These are phyloP conservation scores for Leptodirus hochenwartii DNA, from an alignment of 2,888 invertebrate genomes.

Conservation along the genomic window DNA sequence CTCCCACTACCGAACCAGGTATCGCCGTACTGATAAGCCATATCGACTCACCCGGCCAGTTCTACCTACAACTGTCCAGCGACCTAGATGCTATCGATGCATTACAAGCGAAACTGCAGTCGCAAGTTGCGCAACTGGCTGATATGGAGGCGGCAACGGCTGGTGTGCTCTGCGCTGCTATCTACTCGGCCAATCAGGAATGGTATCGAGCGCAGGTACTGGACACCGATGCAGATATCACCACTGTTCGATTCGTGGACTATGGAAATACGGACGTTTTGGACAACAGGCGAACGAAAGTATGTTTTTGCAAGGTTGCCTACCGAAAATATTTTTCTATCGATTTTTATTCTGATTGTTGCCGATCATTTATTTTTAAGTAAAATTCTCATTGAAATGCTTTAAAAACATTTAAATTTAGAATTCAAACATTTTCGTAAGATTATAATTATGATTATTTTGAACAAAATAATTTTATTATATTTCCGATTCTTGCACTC, in stretches of 20 bases:
- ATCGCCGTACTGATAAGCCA: conserved; percentile 48
- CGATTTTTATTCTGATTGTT: no score
- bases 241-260: conserved; percentile 59
- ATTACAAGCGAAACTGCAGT: conserved; percentile 8
- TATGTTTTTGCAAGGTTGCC: no score
- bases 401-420: no score
- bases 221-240: conserved; percentile 57
- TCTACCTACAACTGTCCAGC: conserved; percentile 50
- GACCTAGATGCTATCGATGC: conserved; percentile 26
- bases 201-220: conserved; percentile 90
- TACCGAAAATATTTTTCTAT: no score
- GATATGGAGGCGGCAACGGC: conserved; percentile 37
- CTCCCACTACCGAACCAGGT: no score
- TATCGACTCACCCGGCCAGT: conserved; percentile 55
- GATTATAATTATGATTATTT: no score
- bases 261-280: conserved; percentile 64
- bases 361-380: no score
- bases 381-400: no score
- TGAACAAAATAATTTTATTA: no score
- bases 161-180: conserved; percentile 52
- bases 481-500: no score
- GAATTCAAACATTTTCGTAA: no score
- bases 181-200: conserved; percentile 62
- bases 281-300: no score
- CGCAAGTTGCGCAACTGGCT: conserved; percentile 3